phyloP scores from a whole-genome alignment of 2,888 invertebrate species.

The Crocallis elinguaria region DNA sequence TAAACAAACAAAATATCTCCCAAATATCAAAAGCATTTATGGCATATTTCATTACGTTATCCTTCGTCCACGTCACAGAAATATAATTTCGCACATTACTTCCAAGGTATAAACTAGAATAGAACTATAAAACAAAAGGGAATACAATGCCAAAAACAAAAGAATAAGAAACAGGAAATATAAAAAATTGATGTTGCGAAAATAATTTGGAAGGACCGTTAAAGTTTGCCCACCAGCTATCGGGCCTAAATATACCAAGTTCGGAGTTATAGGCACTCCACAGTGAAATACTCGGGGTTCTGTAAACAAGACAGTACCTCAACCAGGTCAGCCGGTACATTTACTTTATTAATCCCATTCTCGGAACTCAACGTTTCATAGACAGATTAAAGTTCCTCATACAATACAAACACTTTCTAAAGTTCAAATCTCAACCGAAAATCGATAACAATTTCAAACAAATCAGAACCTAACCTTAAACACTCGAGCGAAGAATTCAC shows the following conservation, averaged over 20 bases:
- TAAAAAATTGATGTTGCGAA: constrained; percentile 55
- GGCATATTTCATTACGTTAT: constrained; percentile 8
- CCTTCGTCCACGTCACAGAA: constrained; percentile 8
- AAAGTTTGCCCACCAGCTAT: constrained; percentile 40
- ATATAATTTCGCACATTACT: constrained; percentile 23
- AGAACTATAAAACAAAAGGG: constrained; percentile 34
- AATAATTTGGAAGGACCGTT: constrained; percentile 55
- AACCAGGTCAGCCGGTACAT: constrained; percentile 18
- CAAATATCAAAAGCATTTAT: constrained; percentile 11
- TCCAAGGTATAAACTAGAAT: constrained; percentile 29
- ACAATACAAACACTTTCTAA: constrained; percentile 9
- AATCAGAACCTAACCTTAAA: constrained; percentile 32
- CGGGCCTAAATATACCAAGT: constrained; percentile 40
- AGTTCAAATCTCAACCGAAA: constrained; percentile 6
- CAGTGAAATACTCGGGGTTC: constrained; percentile 36
- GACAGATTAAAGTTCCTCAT: constrained; percentile 3
- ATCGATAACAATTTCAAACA: constrained; percentile 29
- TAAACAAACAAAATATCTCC: neutral
- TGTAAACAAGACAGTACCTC: constrained; percentile 44
- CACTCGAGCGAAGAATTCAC: constrained; percentile 24
- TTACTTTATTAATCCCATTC: constrained; percentile 1
- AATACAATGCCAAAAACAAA: constrained; percentile 43
- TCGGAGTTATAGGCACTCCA: constrained; percentile 49
- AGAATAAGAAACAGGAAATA: constrained; percentile 48
- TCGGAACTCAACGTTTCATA: constrained; percentile 3